phyloP scores from a whole-genome alignment of 1,140 invertebrate genomes.

The Drosophila varians region DNA sequence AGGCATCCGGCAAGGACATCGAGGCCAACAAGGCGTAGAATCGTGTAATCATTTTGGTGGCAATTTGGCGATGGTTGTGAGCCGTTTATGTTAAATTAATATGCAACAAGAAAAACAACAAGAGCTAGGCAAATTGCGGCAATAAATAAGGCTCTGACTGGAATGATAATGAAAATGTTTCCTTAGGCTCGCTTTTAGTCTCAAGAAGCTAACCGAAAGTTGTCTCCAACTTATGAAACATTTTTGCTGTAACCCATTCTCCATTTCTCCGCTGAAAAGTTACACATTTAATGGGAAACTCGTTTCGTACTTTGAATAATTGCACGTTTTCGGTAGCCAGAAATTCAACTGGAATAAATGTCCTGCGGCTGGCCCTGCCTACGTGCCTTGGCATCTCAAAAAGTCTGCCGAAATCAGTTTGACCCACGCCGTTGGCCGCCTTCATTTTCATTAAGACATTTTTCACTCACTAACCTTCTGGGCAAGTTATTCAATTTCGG shows the following conservation, averaged over 20 bases:
- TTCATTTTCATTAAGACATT: constrained; percentile 51
- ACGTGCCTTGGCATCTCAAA: constrained; percentile 43
- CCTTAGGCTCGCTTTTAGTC: constrained; percentile 5
- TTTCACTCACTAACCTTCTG: constrained; percentile 38
- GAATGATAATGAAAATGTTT: constrained; percentile 54
- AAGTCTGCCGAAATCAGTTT: constrained; percentile 41
- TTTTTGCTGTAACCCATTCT: constrained; percentile 21
- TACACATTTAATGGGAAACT: constrained; percentile 58
- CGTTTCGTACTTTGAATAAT: constrained; percentile 72
- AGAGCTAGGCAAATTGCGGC: constrained; percentile 57
- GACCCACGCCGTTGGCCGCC: constrained; percentile 35
- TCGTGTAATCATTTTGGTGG: constrained; percentile 64
- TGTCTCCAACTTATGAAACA: constrained; percentile 62
- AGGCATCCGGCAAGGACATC: constrained; percentile 12
- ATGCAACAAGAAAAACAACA: constrained; percentile 55
- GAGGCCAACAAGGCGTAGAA: constrained; percentile 7
- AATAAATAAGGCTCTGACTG: constrained; percentile 66
- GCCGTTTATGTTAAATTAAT: constrained; percentile 75
- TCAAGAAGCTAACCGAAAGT: constrained; percentile 62
- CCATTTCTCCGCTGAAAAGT: constrained; percentile 25
- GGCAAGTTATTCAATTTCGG: constrained; percentile 54
- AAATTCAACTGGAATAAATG: constrained; percentile 38
- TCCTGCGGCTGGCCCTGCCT: constrained; percentile 33
- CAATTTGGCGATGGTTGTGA: constrained; percentile 68
- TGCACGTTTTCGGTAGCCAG: constrained; percentile 54